phyloP scores from a whole-genome alignment of 30 jellyfish, hydroid and myxozoan species.

The Catostylus mosaicus region DNA sequence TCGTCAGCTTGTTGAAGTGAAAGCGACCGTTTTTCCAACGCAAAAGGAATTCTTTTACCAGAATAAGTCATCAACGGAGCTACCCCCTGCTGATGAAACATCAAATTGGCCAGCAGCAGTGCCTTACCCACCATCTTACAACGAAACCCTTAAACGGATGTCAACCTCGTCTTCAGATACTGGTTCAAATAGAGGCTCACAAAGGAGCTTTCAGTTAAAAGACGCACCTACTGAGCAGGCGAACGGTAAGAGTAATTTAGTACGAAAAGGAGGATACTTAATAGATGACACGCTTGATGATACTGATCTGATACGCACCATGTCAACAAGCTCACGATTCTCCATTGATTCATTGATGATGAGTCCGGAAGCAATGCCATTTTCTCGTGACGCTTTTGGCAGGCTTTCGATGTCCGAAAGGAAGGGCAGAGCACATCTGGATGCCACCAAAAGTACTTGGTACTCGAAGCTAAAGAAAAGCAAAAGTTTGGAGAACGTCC shows the following conservation, averaged over 20 bases:
- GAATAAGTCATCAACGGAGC: neutral
- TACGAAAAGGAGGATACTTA: neutral
- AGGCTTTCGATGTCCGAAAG: slow-evolving; percentile 95
- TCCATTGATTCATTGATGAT: slow-evolving; percentile 88
- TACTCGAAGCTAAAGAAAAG: slow-evolving; percentile 81
- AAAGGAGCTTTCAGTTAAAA: neutral
- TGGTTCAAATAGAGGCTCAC: slow-evolving; percentile 30
- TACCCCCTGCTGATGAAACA: neutral
- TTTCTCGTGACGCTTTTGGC: slow-evolving; percentile 97
- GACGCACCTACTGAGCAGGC: neutral
- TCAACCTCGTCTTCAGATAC: slow-evolving; percentile 46
- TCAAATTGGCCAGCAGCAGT: neutral
- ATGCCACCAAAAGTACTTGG: slow-evolving; percentile 93
- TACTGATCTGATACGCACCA: slow-evolving; percentile 50
- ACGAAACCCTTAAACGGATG: slow-evolving; percentile 76
- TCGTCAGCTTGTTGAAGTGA: slow-evolving; percentile 23
- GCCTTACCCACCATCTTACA: slow-evolving; percentile 73
- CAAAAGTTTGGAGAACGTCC: slow-evolving; percentile 90
- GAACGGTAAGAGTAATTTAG: neutral
- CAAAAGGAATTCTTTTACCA: slow-evolving; percentile 34
- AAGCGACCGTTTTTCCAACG: slow-evolving; percentile 30
- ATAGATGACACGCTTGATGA: slow-evolving; percentile 22
- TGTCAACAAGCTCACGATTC: slow-evolving; percentile 86
- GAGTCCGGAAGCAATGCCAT: slow-evolving; percentile 94
- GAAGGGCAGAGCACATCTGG: slow-evolving; percentile 97